These are phyloP conservation scores for Canis aureus DNA, from an alignment of 2,113 vertebrate genomes.

Conservation along the genomic window DNA sequence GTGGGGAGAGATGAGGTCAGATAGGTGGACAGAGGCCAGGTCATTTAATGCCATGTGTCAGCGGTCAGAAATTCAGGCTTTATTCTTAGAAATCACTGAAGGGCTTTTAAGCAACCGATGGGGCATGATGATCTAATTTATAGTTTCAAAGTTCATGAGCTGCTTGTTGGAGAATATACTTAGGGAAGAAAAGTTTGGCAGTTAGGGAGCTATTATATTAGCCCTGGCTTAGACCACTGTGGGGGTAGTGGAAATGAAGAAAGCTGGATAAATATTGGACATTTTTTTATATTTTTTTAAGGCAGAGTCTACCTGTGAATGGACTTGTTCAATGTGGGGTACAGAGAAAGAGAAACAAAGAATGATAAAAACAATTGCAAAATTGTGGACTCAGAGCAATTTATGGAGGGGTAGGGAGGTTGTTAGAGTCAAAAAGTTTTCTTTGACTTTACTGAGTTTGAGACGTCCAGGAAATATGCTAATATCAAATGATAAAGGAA, in stretches of 20 bases:
- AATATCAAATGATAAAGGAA: neutral
- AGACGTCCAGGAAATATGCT: neutral
- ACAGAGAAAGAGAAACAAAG: neutral
- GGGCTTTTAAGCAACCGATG: neutral
- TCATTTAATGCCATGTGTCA: neutral
- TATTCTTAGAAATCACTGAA: neutral
- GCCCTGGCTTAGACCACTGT: too few species aligned
- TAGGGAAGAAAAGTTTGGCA: fast-evolving
- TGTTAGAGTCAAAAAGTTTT: neutral
- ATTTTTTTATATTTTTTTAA: neutral
- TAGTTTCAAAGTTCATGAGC: neutral
- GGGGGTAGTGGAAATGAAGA: neutral
- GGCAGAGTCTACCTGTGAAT: neutral
- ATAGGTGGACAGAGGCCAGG: neutral
- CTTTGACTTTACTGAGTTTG: neutral
- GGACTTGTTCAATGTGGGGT: neutral
- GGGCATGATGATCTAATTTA: neutral
- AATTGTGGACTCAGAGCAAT: neutral
- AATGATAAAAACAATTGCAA: neutral
- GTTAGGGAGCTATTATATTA: neutral
- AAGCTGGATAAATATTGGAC: neutral
- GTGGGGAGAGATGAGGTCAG: neutral
- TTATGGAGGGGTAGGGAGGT: too few species aligned
- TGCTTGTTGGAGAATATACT: neutral
- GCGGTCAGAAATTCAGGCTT: neutral